Percentiles rank a stretch among this genome's conserved stretches.
Evolutionary conservation across 1,140 invertebrate species (phyloP).

Genomic region (Reticulitermes speratus): DNA sequence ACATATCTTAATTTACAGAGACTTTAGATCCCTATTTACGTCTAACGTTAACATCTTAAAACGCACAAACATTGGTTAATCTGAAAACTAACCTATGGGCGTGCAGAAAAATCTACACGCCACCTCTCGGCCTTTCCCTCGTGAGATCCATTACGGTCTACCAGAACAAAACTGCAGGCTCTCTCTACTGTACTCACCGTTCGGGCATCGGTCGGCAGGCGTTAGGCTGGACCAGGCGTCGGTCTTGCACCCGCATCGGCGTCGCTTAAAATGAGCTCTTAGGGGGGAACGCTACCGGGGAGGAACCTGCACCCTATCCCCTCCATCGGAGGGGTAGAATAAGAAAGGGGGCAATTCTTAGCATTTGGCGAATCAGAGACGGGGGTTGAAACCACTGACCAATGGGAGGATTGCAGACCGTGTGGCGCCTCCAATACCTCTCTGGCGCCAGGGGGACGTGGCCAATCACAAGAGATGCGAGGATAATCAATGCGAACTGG

Average conservation of each 20-base stretch:
- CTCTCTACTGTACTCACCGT: background rate
- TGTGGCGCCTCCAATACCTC: background rate
- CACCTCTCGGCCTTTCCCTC: too few species aligned
- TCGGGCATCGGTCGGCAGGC: background rate
- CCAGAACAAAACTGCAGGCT: too few species aligned
- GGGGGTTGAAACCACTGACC: background rate
- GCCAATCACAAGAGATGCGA: background rate
- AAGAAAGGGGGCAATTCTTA: too few species aligned
- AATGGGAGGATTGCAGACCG: background rate
- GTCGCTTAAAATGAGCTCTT: background rate
- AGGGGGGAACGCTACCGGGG: background rate
- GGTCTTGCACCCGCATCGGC: background rate
- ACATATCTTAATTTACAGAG: too few species aligned
- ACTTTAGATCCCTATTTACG: too few species aligned
- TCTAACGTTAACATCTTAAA: too few species aligned
- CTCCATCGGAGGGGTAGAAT: background rate
- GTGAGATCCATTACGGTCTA: too few species aligned
- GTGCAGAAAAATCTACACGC: too few species aligned
- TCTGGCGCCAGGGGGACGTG: background rate
- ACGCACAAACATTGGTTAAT: too few species aligned
- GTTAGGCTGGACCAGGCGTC: background rate
- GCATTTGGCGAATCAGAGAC: background rate
- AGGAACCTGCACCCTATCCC: background rate
- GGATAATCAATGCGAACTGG: background rate
- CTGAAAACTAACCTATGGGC: too few species aligned